Evolutionary conservation across 2,888 invertebrate genomes (phyloP), one percentile per base, ranked within the genome.

Genomic region (Rhamphomyia laevipes): DNA sequence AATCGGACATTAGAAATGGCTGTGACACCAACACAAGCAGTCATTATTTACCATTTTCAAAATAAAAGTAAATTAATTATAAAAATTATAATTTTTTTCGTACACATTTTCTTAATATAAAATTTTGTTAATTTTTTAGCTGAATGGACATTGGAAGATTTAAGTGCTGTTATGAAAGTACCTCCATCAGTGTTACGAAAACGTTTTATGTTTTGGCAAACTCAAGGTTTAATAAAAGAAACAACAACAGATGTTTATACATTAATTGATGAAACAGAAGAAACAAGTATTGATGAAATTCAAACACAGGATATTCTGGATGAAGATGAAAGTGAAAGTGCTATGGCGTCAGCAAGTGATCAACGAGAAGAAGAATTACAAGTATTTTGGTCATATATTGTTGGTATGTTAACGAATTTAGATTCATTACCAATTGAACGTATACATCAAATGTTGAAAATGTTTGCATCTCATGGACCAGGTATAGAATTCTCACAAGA

Each of bases 361-460:
- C 94, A 94, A 67, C 76, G 92, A 51, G 93, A 94, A 70, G 92
- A 92, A 59, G 94, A 95, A 66, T 73, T 94, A 50, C 93, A 93
- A 76, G 82, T 82, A 53, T 93, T 94, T 68, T 96, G 96, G 96
- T 90, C 93, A 0, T 96, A 95, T 63, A 93, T 96, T 59, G 87
- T 92, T 43, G 95, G 94, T 16, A 96, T 96, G 96, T 71, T 96
- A 50, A 93, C 93, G 12, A 96, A 96, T 73, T 73, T 96, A 55
- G 93, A 94, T 61, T 88, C 87, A 0, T 74, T 95, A 63, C 87
- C 93, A 0, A 72, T 95, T 55, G 94, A 95, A 58, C 75, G 94
- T 47, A 95, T 96, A 59, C 92, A 94, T 69, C 90, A 92, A 64
- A 95, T 95, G 93, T 69, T 96, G 52, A 91, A 92, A 67, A 88